Conservation (phyloP, 2,797 vertebrate species). For the Rhinichthys osculus region DNA sequence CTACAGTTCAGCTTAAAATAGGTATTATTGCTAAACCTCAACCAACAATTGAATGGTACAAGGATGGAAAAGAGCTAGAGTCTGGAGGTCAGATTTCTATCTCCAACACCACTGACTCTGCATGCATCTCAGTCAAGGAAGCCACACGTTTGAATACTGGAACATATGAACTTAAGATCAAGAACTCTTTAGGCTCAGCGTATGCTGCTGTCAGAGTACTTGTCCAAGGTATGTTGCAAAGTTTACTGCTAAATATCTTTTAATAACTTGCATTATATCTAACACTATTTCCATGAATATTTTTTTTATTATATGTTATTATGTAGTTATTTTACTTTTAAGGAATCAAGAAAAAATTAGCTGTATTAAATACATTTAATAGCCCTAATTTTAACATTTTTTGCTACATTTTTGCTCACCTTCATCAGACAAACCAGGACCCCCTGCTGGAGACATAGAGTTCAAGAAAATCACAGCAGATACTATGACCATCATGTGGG, state of each 20-base stretch:
- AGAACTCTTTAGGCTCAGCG: constrained; percentile 94
- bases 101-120: constrained; percentile 88
- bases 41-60: constrained; percentile 96
- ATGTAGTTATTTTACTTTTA: neutral
- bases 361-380: neutral
- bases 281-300: neutral
- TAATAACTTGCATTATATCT: neutral
- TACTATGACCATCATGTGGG: constrained; percentile 93
- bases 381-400: neutral
- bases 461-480: constrained; percentile 95
- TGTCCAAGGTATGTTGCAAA: constrained; percentile 88
- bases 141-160: constrained; percentile 91
- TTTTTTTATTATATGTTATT: neutral
- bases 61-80: constrained; percentile 90
- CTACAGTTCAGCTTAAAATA: constrained; percentile 88
- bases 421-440: constrained; percentile 92
- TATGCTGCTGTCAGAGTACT: constrained; percentile 88
- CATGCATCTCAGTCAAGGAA: constrained; percentile 89
- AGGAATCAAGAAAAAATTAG: neutral
- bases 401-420: neutral
- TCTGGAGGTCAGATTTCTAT: constrained; percentile 82
- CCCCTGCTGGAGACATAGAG: constrained; percentile 90
- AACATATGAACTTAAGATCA: constrained; percentile 92
- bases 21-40: constrained; percentile 94
- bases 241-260: neutral